Evolutionary conservation across 2,797 vertebrate species (phyloP).

Genomic region (Tragopan temminckii): DNA sequence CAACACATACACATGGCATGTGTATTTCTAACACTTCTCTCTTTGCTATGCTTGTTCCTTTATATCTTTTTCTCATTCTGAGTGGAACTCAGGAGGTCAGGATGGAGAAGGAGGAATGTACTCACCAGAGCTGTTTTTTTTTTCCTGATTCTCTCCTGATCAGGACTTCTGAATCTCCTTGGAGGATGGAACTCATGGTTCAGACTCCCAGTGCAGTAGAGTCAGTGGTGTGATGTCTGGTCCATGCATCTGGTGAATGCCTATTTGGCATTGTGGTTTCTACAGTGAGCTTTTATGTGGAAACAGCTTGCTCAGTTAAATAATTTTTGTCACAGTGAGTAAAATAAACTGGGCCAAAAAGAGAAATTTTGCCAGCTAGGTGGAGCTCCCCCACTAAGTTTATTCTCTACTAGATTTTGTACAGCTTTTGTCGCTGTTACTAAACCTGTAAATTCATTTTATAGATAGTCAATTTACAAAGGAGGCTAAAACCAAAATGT

Average conservation of each 20-base stretch:
- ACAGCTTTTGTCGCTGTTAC: background rate
- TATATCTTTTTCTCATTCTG: background rate
- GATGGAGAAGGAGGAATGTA: background rate
- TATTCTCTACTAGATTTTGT: constrained; percentile 30
- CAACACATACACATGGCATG: fast-evolving
- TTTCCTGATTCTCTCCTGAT: background rate
- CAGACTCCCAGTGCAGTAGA: background rate
- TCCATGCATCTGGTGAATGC: background rate
- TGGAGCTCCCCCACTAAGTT: constrained; percentile 69
- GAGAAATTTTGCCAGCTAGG: constrained; percentile 61
- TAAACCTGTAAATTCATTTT: background rate
- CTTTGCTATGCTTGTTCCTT: background rate
- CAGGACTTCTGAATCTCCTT: background rate
- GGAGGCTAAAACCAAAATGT: background rate
- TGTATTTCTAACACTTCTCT: background rate
- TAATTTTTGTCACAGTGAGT: background rate
- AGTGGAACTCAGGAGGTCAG: background rate
- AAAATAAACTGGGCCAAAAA: constrained; percentile 66
- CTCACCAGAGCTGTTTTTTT: background rate
- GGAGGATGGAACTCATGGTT: background rate
- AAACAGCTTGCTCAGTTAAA: background rate
- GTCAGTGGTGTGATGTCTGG: background rate
- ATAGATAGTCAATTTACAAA: background rate
- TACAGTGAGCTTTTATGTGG: background rate
- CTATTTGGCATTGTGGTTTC: background rate